Evolutionary conservation across 2,888 invertebrate species (phyloP).

Genomic region (Stenodema calcarata): DNA sequence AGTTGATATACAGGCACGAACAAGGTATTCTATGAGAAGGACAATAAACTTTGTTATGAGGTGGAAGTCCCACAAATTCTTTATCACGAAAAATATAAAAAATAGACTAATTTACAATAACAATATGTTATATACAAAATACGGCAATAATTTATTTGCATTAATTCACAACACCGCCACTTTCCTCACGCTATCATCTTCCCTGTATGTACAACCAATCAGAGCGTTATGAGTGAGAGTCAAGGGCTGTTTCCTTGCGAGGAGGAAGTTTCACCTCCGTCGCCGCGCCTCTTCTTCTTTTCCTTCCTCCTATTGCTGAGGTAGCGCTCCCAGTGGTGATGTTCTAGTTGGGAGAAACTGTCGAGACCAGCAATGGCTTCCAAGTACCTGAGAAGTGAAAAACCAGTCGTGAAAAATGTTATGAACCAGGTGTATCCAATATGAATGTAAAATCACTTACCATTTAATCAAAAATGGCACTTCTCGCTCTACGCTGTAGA

Average conservation of each 20-base stretch:
- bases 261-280: constrained; percentile 26
- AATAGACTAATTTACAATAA: constrained; percentile 15
- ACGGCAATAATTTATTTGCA: background rate
- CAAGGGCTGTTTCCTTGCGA: constrained; percentile 33
- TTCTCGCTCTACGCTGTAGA: too few species aligned
- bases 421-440: too few species aligned
- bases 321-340: constrained; percentile 90
- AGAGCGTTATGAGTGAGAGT: background rate
- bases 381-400: constrained; percentile 65
- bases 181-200: background rate
- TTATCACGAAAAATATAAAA: constrained; percentile 14
- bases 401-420: too few species aligned
- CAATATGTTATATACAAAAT: background rate
- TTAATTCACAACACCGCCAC: background rate
- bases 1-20: too few species aligned
- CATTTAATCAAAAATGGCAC: too few species aligned
- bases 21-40: too few species aligned
- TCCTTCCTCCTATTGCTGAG: constrained; percentile 53
- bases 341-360: constrained; percentile 85
- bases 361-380: constrained; percentile 80
- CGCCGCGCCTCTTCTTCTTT: constrained; percentile 45
- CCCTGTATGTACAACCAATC: background rate
- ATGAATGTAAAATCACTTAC: too few species aligned
- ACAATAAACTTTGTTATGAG: too few species aligned
- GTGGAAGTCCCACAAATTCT: background rate